phyloP scores from a whole-genome alignment of 2,797 vertebrate species.

The Thunnus albacares region DNA sequence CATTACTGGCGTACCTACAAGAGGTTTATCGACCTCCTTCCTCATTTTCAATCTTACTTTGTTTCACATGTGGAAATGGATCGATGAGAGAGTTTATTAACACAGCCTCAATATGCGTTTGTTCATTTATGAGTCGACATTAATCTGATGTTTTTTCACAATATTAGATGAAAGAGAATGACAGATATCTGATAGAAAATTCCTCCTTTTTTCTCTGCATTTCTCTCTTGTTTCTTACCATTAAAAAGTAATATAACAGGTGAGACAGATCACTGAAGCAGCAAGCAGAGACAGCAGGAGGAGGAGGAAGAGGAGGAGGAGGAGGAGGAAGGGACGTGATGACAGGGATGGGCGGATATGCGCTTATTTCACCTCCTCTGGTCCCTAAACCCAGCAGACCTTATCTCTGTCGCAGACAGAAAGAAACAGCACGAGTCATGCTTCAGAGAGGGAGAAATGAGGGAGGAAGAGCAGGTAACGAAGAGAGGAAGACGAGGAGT shows the following conservation, averaged over 20 bases:
- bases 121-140: not conserved
- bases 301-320: not conserved
- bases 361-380: slow-evolving; percentile 2
- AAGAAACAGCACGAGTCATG: not conserved
- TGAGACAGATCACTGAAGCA: slow-evolving; percentile 4
- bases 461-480: not conserved
- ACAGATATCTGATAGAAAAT: too few species aligned
- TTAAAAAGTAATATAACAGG: not conserved
- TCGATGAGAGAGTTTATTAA: not conserved
- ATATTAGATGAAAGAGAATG: not conserved
- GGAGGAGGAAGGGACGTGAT: not conserved
- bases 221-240: not conserved
- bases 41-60: not conserved
- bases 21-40: not conserved
- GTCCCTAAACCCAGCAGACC: not conserved
- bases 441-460: not conserved
- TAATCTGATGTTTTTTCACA: not conserved
- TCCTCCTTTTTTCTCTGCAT: not conserved
- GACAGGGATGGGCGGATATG: not conserved
- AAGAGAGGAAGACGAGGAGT: not conserved
- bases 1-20: not conserved
- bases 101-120: not conserved
- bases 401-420: not conserved
- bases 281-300: not conserved
- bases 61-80: not conserved